Base-by-base conservation (phyloP, 2,113 vertebrate genomes). In the Ameiurus melas region DNA sequence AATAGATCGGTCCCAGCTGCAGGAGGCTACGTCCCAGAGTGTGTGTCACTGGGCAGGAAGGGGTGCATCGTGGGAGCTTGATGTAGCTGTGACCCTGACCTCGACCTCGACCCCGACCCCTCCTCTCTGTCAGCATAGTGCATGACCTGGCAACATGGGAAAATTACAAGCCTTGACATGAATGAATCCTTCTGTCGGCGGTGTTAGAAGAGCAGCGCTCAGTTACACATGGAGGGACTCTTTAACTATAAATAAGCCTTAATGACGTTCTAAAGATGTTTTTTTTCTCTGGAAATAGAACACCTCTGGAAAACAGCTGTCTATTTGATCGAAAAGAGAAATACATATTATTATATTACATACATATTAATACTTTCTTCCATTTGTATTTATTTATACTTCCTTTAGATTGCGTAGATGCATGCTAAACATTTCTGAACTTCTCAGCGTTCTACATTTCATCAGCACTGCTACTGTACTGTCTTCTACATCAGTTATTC, bases 11-110 rank as follows among this genome's bases (percentile, higher is more conserved):
- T 58, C 33, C 30, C 16, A 53, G n/a, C 75, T 43, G 51, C 70
- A 71, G 64, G 70, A 55, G 47, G 7, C 71, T 83, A 43, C 17
- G 39, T 25, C 84, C 90, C 53, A 51, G 66, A n/a, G 19, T 87
- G 47, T 25, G 33, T 88, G 27, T 43, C 79, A 57, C 16, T 53
- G 75, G 62, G 33, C 85, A 83, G 70, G 70, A 88, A 85, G 75
- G 83, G 4, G 82, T 57, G 10, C 16, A 62, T 81, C 22, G 79
- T 85, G 87, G 86, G 85, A 90, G 87, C 87, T 79, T 83, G 62
- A 77, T 87, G 90, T 91, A 93, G 90, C 93, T 93, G 87, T 91
- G 88, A 92, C 89, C 90, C 88, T 14, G 12, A n/a, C 47, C 57
- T 33, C 91, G 88, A 92, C 89, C 89, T 86, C 12, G 30, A 47